These are phyloP conservation scores for Shargacucullia verbasci DNA, from an alignment of 2,888 invertebrate genomes.

Conservation along the genomic window DNA sequence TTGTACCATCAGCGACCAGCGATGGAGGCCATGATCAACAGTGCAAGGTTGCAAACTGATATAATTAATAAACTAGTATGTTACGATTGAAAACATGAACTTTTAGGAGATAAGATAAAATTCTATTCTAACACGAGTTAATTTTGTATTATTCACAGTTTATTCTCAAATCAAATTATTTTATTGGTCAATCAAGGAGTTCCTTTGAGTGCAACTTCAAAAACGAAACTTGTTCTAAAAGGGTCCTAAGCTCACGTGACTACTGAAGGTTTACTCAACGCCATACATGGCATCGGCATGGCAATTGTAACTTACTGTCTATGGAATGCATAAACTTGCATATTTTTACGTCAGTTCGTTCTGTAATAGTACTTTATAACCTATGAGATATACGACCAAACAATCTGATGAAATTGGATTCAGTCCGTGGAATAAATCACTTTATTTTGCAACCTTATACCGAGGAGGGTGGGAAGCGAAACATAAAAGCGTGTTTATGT, in stretches of 20 bases:
- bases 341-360: conserved; percentile 47
- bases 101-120: not conserved
- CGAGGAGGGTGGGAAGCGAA: conserved; percentile 29
- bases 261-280: conserved; percentile 63
- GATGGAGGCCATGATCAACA: too few relatives aligned
- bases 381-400: conserved; percentile 10
- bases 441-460: conserved; percentile 41
- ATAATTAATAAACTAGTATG: not conserved
- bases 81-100: not conserved
- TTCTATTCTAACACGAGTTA: not conserved
- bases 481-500: conserved; percentile 34
- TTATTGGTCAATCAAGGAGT: too few relatives aligned
- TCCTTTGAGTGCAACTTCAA: not conserved
- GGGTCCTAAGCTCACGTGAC: conserved; percentile 74
- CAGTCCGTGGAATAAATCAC: conserved; percentile 21
- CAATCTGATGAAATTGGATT: not conserved
- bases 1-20: too few relatives aligned
- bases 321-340: conserved; percentile 66
- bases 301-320: conserved; percentile 60
- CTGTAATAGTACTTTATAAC: conserved; percentile 10
- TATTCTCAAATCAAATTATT: too few relatives aligned
- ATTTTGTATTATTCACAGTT: too few relatives aligned
- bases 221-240: conserved; percentile 37
- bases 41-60: conserved; percentile 20
- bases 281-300: conserved; percentile 77